These are phyloP conservation scores for Phymanthus crucifer DNA, from an alignment of 92 coral and sea anemone genomes.

Conservation along the genomic window DNA sequence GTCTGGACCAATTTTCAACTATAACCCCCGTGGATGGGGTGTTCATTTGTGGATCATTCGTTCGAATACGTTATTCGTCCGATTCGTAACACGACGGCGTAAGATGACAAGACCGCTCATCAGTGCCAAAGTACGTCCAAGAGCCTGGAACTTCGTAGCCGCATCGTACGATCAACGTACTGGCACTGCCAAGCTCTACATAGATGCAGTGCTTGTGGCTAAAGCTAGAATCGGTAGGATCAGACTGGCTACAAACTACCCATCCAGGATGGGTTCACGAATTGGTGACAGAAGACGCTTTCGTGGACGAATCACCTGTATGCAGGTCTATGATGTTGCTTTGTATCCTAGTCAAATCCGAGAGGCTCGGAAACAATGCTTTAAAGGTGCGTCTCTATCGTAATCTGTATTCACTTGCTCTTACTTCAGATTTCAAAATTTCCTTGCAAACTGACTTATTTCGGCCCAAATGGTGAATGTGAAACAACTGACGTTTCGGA, in stretches of 20 bases:
- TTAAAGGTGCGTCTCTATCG: constrained; percentile 35
- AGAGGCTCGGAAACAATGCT: constrained; percentile 59
- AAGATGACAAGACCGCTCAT: constrained; percentile 36
- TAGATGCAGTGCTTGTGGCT: constrained; percentile 46
- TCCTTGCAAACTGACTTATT: too few species aligned
- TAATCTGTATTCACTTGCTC: too few species aligned
- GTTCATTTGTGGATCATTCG: constrained; percentile 69
- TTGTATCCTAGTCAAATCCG: constrained; percentile 42
- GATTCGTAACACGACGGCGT: constrained; percentile 57
- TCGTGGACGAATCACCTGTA: constrained; percentile 68
- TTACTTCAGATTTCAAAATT: too few species aligned
- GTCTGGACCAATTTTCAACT: constrained; percentile 68
- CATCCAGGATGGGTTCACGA: constrained; percentile 64
- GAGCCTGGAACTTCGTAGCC: constrained; percentile 67
- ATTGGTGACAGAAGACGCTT: constrained; percentile 57
- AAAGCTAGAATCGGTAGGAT: constrained; percentile 45
- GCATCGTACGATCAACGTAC: constrained; percentile 52
- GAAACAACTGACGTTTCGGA: too few species aligned
- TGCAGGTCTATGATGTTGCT: constrained; percentile 68
- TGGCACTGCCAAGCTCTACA: constrained; percentile 49
- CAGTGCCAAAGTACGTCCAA: constrained; percentile 46
- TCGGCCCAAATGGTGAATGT: too few species aligned
- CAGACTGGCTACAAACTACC: constrained; percentile 50
- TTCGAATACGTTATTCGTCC: constrained; percentile 43
- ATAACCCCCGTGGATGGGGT: constrained; percentile 64